Evolutionary conservation across 2,797 vertebrate genomes (phyloP).

Genomic region (Acanthornis magna): DNA sequence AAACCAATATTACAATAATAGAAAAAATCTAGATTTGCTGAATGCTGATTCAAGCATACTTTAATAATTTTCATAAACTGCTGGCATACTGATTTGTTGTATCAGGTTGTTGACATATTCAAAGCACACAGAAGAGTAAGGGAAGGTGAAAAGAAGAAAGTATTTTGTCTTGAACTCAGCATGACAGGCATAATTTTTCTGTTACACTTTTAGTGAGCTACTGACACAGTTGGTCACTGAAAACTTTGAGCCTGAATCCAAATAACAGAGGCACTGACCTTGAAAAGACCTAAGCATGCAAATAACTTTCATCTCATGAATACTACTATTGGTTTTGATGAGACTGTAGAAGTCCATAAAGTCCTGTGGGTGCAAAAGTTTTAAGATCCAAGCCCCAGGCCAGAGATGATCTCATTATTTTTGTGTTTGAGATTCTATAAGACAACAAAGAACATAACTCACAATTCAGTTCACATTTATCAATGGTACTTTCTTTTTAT

Average conservation of each 20-base stretch:
- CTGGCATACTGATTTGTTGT: not conserved
- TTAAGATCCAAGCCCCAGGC: not conserved
- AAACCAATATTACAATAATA: not conserved
- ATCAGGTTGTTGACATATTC: not conserved
- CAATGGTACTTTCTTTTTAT: not conserved
- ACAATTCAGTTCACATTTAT: not conserved
- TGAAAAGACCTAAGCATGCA: constrained; percentile 2
- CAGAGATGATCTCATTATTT: not conserved
- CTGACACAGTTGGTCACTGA: not conserved
- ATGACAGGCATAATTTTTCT: not conserved
- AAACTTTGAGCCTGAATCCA: not conserved
- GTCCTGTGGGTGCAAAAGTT: not conserved
- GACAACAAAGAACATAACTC: not conserved
- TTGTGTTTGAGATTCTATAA: not conserved
- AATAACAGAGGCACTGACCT: not conserved
- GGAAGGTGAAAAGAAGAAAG: not conserved
- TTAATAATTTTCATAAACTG: not conserved
- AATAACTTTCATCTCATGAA: constrained; percentile 1
- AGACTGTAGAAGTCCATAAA: not conserved
- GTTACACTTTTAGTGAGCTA: not conserved
- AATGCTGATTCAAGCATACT: not conserved
- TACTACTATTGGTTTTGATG: not conserved
- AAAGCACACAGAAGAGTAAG: not conserved
- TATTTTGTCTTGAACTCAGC: not conserved
- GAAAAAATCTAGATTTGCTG: not conserved